Evolutionary conservation across 2,797 vertebrate genomes (phyloP).

Genomic region (Percopsis omiscomaycus): DNA sequence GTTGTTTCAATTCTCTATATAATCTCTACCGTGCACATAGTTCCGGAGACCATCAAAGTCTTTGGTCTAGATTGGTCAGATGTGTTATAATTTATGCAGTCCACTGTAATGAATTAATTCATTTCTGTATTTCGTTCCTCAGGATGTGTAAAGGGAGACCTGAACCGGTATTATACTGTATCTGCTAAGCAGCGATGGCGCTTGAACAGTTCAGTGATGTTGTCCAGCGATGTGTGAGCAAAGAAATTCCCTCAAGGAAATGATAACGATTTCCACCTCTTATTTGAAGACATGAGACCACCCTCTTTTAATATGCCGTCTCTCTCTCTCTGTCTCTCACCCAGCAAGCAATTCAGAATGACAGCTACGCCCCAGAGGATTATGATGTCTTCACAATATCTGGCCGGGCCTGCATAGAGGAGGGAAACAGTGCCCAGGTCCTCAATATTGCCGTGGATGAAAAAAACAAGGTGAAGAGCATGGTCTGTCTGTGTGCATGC

Average conservation of each 20-base stretch:
- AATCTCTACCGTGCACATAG: no score
- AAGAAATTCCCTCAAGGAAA: not conserved
- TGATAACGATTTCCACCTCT: not conserved
- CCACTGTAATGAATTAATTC: not conserved
- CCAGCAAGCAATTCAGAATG: constrained; percentile 85
- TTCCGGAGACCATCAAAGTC: no score
- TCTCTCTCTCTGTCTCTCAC: constrained; percentile 17
- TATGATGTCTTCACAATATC: constrained; percentile 84
- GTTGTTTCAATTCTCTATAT: no score
- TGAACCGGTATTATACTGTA: constrained; percentile 2
- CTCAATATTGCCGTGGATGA: constrained; percentile 90
- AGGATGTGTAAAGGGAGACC: constrained; percentile 41
- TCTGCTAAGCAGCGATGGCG: constrained; percentile 79
- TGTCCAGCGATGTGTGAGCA: constrained; percentile 94
- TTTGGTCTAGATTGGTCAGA: not conserved
- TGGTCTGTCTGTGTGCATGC: not conserved
- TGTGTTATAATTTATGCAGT: not conserved
- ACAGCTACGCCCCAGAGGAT: constrained; percentile 86
- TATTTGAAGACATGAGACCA: not conserved
- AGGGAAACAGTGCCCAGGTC: constrained; percentile 83
- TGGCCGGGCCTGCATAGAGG: constrained; percentile 87
- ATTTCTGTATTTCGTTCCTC: constrained; percentile 7
- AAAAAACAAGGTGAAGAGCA: constrained; percentile 84
- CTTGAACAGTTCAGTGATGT: constrained; percentile 89
- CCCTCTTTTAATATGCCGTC: not conserved